Percentiles rank a stretch among this genome's conserved stretches.
These are phyloP conservation scores for Noturus placidus DNA, from an alignment of 2,113 vertebrate species.

Conservation along the genomic window DNA sequence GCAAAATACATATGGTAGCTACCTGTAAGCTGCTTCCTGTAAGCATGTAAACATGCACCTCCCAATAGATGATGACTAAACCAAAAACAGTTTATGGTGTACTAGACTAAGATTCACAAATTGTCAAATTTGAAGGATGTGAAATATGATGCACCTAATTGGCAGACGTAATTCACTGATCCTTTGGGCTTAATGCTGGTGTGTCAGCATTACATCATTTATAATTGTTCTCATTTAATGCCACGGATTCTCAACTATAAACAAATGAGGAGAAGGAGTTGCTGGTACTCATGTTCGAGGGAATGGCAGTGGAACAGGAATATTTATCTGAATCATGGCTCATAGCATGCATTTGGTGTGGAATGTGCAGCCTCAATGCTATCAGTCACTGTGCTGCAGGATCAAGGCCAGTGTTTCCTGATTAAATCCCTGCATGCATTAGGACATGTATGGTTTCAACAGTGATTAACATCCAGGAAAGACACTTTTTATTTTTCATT, in stretches of 20 bases:
- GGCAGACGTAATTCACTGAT: background rate
- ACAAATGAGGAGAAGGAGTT: background rate
- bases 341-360: slow-evolving; percentile 59
- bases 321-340: slow-evolving; percentile 65
- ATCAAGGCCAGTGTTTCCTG: slow-evolving; percentile 62
- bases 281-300: slow-evolving; percentile 25
- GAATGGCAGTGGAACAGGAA: slow-evolving; percentile 23
- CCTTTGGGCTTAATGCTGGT: background rate
- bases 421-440: slow-evolving; percentile 43
- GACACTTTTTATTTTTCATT: background rate
- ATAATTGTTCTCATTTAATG: background rate
- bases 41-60: background rate
- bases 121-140: background rate
- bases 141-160: background rate
- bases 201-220: background rate
- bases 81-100: background rate
- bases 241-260: background rate
- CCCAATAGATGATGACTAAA: background rate
- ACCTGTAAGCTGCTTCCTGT: background rate
- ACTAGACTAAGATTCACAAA: background rate
- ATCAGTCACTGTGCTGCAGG: slow-evolving; percentile 66
- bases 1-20: background rate
- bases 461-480: slow-evolving; percentile 16
- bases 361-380: slow-evolving; percentile 67
- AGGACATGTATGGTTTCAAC: background rate